Base-by-base conservation (phyloP, 2,888 invertebrate species). In the Daptonema setosum region DNA sequence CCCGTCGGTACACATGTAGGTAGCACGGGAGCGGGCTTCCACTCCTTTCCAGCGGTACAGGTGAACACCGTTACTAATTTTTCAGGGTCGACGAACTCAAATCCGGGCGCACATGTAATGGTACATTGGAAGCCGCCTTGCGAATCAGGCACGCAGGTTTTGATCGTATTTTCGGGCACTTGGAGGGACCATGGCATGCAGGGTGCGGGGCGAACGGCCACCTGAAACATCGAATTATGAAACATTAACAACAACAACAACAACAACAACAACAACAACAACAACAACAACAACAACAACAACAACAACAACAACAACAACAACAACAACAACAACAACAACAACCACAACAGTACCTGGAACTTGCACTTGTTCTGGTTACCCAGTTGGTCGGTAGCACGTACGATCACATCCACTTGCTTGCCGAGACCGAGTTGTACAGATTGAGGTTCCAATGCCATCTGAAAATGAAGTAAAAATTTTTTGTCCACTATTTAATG, bases 1-100 rank as follows among this genome's bases (percentile, higher is more conserved):
- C 83, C 85, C 78, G 87, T 87, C 2, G 87, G 87, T 26, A 91
- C 88, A 72, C 91, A 91, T 67, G 90, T 87, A 0, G 90, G 90
- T 26, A 90, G 87, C 52, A 88, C 83, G 11, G 85, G 83, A 1
- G 82, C 80, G 1, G 91, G 90, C 14, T 80, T 78, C 90, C 90
- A 90, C 58, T 81, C 78, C 54, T 81, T 80, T 82, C 51, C 45
- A 2, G 41, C 20, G 24, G 41, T 24, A 53, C 58, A 58, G 80
- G 1, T 83, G 81, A 50, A 58, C 17, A 28, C 29, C 2, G 22
- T 54, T 45, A 2, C 25, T 30, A 30, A 41, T 30, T n/a, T 30
- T 1, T 57, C 56, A 1, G 59, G 59, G 58, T 66, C 65, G 1
- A 68, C 62, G 52, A 67, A 68, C 35, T 68, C 59, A 58, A 63